Evolutionary conservation across 2,797 vertebrate genomes (phyloP).

Genomic region (Hydrolagus colliei): DNA sequence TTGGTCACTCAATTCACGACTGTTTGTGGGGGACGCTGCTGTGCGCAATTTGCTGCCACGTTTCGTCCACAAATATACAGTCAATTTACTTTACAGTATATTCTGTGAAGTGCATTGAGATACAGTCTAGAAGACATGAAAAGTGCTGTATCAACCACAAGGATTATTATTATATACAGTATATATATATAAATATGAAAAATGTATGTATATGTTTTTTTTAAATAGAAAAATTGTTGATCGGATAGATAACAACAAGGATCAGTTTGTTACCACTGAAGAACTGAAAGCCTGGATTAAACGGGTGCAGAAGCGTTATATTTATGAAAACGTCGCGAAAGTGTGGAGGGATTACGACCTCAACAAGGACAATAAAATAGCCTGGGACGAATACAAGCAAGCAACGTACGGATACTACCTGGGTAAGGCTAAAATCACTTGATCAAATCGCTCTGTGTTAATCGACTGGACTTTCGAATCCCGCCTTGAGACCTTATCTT

Average conservation of each 20-base stretch:
- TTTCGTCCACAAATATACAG: too few relatives aligned
- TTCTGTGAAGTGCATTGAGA: background rate
- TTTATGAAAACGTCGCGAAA: conserved; percentile 92
- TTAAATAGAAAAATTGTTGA: conserved; percentile 80
- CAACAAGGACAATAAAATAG: conserved; percentile 86
- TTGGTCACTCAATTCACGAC: background rate
- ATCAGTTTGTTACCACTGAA: conserved; percentile 74
- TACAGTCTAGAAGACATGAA: background rate
- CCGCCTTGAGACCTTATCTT: too few relatives aligned
- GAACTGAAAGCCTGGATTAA: conserved; percentile 93
- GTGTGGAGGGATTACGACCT: conserved; percentile 94
- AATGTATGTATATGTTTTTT: too few relatives aligned
- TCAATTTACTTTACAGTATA: too few relatives aligned
- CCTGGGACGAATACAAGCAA: conserved; percentile 96
- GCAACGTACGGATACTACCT: conserved; percentile 94
- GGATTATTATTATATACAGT: background rate
- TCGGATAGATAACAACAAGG: conserved; percentile 73
- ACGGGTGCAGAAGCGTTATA: conserved; percentile 90
- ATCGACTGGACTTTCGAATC: too few relatives aligned
- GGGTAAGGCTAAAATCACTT: conserved; percentile 52
- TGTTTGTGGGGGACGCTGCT: background rate
- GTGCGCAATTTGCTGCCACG: too few relatives aligned
- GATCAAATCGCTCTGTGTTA: too few relatives aligned
- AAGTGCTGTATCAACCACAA: background rate
- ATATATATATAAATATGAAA: too few relatives aligned